Evolutionary conservation across 37 sponge, comb jelly and placozoan genomes (phyloP), one percentile per base, ranked within the genome.

Genomic region (Theonella swinhoei): DNA sequence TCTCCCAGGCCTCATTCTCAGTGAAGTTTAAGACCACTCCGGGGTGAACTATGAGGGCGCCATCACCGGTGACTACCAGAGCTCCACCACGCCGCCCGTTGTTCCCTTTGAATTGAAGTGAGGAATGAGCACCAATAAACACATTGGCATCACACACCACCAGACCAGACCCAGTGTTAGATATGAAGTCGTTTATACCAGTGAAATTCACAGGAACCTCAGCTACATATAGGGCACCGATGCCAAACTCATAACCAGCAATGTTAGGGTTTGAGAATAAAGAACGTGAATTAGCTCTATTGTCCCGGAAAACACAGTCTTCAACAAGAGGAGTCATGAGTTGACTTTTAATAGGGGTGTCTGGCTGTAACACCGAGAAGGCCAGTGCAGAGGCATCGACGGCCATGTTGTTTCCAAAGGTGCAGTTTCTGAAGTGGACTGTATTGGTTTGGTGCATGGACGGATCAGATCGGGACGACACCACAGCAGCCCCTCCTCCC

Each of bases 61-160:
- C 72, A 25, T 32, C 72, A 26, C 86, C 91, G 20, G 71, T 32
- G 32, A 90, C 39, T 8, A 54, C 62, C 26, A 85, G 28, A 14
- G 81, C 91, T 23, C 91, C 91, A 0, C 91, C 91, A 1, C 40
- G 38, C 25, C 70, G 33, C 9, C 85, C 91, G 0, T 9, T 23
- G 42, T 90, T 90, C 28, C 70, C 37, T 20, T 25, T 42, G 36
- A 90, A 90, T 19, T 25, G 39, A 33, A 82, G 0, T 1, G 36
- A 32, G 1, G 88, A 75, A 29, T 26, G 22, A 0, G 58, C 39
- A 17, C n/a, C 24, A 7, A 82, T 77, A 4, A 8, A 9, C 25
- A 89, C 62, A 39, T 70, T 42, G 7, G 84, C 42, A 20, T 26
- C 84, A 9, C 62, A 68, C 20, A 77, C 89, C 5, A 78, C 89